phyloP scores from a whole-genome alignment of 1,140 invertebrate genomes.

The Himalopsyche phryganea region DNA sequence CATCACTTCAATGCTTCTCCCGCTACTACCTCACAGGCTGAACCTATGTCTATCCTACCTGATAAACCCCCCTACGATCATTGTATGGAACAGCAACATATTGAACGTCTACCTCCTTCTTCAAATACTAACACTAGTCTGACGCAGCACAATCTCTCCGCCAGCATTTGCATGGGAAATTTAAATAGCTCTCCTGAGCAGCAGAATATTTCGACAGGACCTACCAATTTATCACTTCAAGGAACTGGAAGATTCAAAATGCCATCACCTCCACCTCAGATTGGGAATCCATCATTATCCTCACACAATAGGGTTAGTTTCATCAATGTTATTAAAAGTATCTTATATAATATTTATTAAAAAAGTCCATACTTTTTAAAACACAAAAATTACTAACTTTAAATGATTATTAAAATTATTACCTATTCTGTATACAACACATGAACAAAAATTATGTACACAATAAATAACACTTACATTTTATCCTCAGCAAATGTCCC shows the following conservation, averaged over 20 bases:
- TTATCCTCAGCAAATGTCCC: slow-evolving; percentile 1
- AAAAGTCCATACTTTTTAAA: too few species aligned
- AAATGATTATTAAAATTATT: too few species aligned
- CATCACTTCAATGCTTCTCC: not conserved
- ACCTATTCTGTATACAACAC: too few species aligned
- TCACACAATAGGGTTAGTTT: slow-evolving; percentile 11
- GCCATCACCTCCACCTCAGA: slow-evolving; percentile 29
- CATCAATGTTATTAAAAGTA: too few species aligned
- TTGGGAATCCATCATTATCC: slow-evolving; percentile 12
- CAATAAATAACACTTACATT: too few species aligned
- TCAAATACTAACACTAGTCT: too few species aligned
- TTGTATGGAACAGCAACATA: slow-evolving; percentile 8
- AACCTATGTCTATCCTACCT: not conserved
- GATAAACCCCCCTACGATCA: slow-evolving; percentile 19
- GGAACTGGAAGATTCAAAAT: slow-evolving; percentile 23
- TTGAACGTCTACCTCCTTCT: slow-evolving; percentile 4
- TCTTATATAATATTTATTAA: too few species aligned
- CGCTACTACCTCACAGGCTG: not conserved
- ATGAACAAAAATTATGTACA: too few species aligned
- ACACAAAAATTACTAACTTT: too few species aligned
- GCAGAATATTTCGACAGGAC: not conserved
- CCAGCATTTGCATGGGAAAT: slow-evolving; percentile 21
- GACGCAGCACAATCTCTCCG: slow-evolving; percentile 13
- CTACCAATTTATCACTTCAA: slow-evolving; percentile 5
- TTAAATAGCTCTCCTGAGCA: not conserved